Evolutionary conservation across 1,140 invertebrate species (phyloP).

Genomic region (Drosophila littoralis): DNA sequence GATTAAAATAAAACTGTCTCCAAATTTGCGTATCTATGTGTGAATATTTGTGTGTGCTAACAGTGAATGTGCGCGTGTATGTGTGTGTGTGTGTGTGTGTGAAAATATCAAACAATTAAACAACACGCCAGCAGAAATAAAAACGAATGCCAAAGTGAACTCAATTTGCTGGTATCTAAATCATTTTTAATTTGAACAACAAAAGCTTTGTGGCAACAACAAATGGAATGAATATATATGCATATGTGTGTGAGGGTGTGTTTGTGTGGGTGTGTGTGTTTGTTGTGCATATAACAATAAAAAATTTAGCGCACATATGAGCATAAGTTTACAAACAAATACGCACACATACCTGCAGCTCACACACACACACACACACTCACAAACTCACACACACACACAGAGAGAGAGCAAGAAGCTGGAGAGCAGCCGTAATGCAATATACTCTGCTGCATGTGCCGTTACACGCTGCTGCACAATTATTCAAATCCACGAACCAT

Average conservation of each 20-base stretch:
- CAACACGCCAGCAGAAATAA: conserved; percentile 60
- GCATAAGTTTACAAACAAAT: conserved; percentile 46
- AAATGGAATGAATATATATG: not conserved
- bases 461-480: conserved; percentile 80
- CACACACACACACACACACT: not conserved
- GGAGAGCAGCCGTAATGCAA: conserved; percentile 49
- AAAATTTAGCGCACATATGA: conserved; percentile 62
- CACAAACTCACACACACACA: conserved; percentile 3
- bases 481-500: conserved; percentile 79
- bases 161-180: conserved; percentile 80
- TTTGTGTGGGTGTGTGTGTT: not conserved
- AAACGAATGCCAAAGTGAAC: conserved; percentile 68
- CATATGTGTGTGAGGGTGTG: conserved; percentile 6
- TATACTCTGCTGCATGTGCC: conserved; percentile 45
- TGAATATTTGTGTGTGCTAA: conserved; percentile 8
- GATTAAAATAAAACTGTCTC: conserved; percentile 62
- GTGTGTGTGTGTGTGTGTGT: conserved; percentile 12
- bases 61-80: conserved; percentile 15
- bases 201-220: conserved; percentile 25
- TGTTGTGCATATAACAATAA: conserved; percentile 54
- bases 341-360: conserved; percentile 5
- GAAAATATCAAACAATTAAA: conserved; percentile 78
- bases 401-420: conserved; percentile 2
- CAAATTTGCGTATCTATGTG: not conserved
- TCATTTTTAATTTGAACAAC: conserved; percentile 80